Evolutionary conservation across 2,888 invertebrate species (phyloP), one percentile per base, ranked within the genome.

Genomic region (Drosophila meridionalis): DNA sequence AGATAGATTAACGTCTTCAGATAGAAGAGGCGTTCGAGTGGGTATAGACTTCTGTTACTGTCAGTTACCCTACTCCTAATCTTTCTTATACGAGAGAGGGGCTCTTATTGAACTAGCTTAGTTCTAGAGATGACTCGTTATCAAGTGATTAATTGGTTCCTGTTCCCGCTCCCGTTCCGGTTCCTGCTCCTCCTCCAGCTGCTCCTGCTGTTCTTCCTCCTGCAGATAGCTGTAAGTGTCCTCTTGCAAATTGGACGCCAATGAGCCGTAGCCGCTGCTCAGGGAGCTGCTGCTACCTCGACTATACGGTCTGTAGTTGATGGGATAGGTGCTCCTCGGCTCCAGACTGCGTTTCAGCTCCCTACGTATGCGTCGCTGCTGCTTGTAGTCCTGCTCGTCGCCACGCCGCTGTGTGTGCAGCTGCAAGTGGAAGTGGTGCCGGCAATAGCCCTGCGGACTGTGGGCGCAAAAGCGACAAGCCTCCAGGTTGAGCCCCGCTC

Each of bases 401-500:
- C 55, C 32, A 2, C 75, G 53, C 3, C 50, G 30, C 14, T 50
- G 60, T 1, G 82, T 87, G 50, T 91, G 90, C 38, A 92, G 60
- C 64, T 91, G 89, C 73, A 92, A 70, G 60, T 92, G 92, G 58
- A 92, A 92, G 62, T 92, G 92, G 78, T 92, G 92, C 14, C 93
- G 92, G 69, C 92, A 92, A 78, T 92, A 92, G 58, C 92, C 92
- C 63, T 92, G 91, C 20, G 92, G 92, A 68, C 89, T 92, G 73
- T 93, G 92, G 65, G 92, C 90, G 82, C 92, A 92, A 73, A 92
- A 92, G 38, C 91, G 92, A 69, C 92, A 92, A 50, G 91, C 76
- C 65, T 85, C 91, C 14, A 80, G 80, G 58, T 90, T 76, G 34
- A 57, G 45, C 38, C 82, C 76, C 12, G 76, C 77, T 14, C 90